Evolutionary conservation across 2,888 invertebrate species (phyloP), one percentile per base, ranked within the genome.

Genomic region (Pegoplata infirma): DNA sequence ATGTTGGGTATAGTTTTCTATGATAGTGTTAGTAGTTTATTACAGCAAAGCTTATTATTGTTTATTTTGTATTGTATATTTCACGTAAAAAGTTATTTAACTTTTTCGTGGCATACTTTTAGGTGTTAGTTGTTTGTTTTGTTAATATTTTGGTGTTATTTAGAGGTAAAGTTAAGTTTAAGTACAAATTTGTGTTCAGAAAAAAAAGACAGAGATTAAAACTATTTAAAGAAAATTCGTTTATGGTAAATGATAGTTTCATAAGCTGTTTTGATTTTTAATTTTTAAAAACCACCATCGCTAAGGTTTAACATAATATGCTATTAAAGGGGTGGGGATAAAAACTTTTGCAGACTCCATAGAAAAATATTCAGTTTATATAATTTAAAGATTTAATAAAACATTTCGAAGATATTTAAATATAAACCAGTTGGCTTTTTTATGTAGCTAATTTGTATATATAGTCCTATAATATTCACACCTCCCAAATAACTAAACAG

Each of bases 41-140:
- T n/a, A n/a, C n/a, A n/a, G n/a, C n/a, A 51, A 61, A 56, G 55
- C 55, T 66, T 61, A 46, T 56, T 69, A 32, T 64, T 64, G 51
- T 64, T 75, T 75, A 32, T 28, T 56, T 59, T 23, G 40, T 49
- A 36, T 58, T 46, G 56, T 59, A 46, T 64, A 49, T 53, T 53
- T 66, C 46, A 64, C n/a, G 25, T 67, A 61, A 8, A 7, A 73
- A 68, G 53, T 68, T 73, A 36, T 47, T 58, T 21, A 63, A 51
- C 36, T 67, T 74, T 71, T 56, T n/a, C 14, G 7, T 66, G 49
- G 71, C 69, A 75, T 67, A 75, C 61, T 64, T 75, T 71, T 68
- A 68, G 73, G 68, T 59, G 73, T 47, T 67, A 21, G 17, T 8
- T 56, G 19, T 56, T 49, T 51, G 10, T 58, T 46, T 69, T 21